Percentiles rank a stretch among this genome's conserved stretches.
Evolutionary conservation across 1,140 invertebrate genomes (phyloP).

Genomic region (Latrodectus geometricus): DNA sequence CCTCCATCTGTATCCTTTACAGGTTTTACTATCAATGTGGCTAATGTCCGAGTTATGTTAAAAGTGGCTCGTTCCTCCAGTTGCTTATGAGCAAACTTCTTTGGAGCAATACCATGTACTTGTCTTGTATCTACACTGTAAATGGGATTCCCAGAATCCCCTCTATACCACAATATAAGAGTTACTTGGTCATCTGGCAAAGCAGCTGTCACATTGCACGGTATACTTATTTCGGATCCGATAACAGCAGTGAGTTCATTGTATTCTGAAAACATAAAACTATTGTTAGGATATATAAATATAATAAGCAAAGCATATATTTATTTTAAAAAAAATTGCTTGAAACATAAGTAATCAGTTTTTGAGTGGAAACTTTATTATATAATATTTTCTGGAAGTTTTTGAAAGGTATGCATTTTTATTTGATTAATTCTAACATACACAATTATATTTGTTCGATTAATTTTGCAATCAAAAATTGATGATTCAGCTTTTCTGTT

Average conservation of each 20-base stretch:
- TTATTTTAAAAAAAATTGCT: not conserved
- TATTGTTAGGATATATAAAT: not conserved
- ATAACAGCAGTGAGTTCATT: conserved; percentile 50
- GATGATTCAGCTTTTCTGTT: no score
- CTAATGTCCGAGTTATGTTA: conserved; percentile 69
- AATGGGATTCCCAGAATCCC: conserved; percentile 84
- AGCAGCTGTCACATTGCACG: conserved; percentile 83
- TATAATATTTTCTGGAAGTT: no score
- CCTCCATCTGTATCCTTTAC: conserved; percentile 58
- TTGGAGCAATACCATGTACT: conserved; percentile 32
- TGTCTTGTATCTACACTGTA: conserved; percentile 71
- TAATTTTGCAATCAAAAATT: no score
- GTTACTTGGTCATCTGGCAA: conserved; percentile 85
- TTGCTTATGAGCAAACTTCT: conserved; percentile 61
- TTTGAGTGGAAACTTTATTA: no score
- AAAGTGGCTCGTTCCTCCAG: conserved; percentile 59
- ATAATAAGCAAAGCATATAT: not conserved
- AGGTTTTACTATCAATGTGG: conserved; percentile 80
- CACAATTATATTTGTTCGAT: no score
- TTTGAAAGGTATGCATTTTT: no score
- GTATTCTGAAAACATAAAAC: conserved; percentile 49
- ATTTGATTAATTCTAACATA: no score
- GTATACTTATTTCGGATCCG: conserved; percentile 69
- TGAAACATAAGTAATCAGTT: not conserved
- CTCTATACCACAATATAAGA: conserved; percentile 91